A percentile compares a stretch with the other conserved stretches of the same genome.
phyloP scores from a whole-genome alignment of 2,888 invertebrate species.

The Cosmopolites sordidus region DNA sequence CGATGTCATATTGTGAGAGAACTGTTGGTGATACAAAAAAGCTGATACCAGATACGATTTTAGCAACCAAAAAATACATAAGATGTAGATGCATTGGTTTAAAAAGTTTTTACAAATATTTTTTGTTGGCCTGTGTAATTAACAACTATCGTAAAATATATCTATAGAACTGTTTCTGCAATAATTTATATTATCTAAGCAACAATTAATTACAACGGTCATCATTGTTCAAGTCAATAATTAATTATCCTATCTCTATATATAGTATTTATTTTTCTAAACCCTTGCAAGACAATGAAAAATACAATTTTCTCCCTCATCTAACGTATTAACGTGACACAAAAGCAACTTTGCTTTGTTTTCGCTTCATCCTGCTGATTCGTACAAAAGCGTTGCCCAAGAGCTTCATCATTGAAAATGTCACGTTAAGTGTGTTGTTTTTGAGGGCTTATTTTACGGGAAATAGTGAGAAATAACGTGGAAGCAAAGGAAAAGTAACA shows the following conservation, averaged over 20 bases:
- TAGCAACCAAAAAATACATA: too few species aligned
- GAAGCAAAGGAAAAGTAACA: constrained; percentile 16
- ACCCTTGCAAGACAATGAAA: constrained; percentile 25
- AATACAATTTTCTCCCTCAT: constrained; percentile 30
- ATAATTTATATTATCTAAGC: too few species aligned
- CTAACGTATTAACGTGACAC: constrained; percentile 27
- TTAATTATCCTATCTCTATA: background rate
- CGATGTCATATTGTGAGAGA: too few species aligned
- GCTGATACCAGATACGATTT: too few species aligned
- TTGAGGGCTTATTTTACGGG: constrained; percentile 24
- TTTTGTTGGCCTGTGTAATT: too few species aligned
- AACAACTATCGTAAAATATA: too few species aligned
- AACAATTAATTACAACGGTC: too few species aligned
- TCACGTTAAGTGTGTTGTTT: constrained; percentile 27
- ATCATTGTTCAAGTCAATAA: background rate
- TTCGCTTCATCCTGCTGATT: constrained; percentile 19
- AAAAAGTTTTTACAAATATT: too few species aligned
- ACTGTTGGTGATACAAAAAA: too few species aligned
- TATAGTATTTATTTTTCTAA: background rate
- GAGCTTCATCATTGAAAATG: constrained; percentile 25
- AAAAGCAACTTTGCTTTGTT: constrained; percentile 28
- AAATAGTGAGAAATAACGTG: constrained; percentile 18
- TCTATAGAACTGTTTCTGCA: too few species aligned
- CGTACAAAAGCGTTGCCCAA: constrained; percentile 20
- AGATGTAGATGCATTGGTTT: too few species aligned